Evolutionary conservation across 2,888 invertebrate species (phyloP), one percentile per base, ranked within the genome.

Genomic region (Ochropleura leucogaster): DNA sequence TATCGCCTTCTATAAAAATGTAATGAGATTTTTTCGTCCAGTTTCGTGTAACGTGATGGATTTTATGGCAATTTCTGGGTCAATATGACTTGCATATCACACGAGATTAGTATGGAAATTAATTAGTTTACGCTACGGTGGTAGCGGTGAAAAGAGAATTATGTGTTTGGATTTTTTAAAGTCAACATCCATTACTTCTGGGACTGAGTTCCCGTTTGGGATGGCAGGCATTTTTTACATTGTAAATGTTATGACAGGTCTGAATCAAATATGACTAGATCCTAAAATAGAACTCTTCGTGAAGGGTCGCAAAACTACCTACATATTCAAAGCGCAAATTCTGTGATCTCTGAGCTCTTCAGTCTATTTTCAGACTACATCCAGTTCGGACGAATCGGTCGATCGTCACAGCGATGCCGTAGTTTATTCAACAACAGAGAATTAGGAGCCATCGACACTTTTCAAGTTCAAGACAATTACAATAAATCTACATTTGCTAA

Each of bases 11-110:
- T 60, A 80, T 86, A 75, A 85, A 83, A 87, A 66, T 77, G 67
- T 79, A 79, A 87, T 84, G 81, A 81, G 68, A 69, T 82, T 82
- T 85, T 72, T 73, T 75, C 62, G 72, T 77, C 77, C 80, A 74
- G 78, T 80, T 74, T 77, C 80, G 73, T 72, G 74, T 73, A 72
- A 55, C 64, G 64, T 85, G 67, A 71, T 79, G 77, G 67, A 80
- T 80, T 80, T 84, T 72, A 72, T 72, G 74, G 85, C 88, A 88
- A 88, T 86, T 87, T 85, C 83, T 88, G 81, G 83, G 84, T 81
- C 74, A 72, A 69, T 78, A 40, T 84, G 82, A 82, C 82, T 83
- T 78, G 80, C 82, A 84, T 74, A 74, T 74, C 59, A 71, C 66
- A 59, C 67, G 57, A 60, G 63, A 81, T 77, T 74, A 74, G 53